phyloP scores from a whole-genome alignment of 2,113 vertebrate genomes.

The Rana temporaria region DNA sequence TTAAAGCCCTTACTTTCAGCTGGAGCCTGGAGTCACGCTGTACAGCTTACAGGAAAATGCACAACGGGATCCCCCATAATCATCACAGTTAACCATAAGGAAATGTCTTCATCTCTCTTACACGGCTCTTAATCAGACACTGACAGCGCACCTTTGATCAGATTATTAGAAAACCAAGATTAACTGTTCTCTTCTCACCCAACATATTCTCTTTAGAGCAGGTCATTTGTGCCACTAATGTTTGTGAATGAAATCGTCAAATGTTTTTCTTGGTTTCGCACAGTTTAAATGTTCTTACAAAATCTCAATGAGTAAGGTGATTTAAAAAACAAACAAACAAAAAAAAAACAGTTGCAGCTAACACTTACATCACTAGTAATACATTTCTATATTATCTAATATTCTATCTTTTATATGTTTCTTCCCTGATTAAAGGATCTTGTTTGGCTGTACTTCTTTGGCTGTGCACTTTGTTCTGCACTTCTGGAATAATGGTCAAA shows the following conservation, averaged over 20 bases:
- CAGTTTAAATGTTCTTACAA: background rate
- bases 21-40: constrained; percentile 74
- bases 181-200: constrained; percentile 65
- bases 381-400: too few relatives aligned
- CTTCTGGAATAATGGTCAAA: too few relatives aligned
- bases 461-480: too few relatives aligned
- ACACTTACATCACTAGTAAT: too few relatives aligned
- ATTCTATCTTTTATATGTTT: too few relatives aligned
- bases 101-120: constrained; percentile 83
- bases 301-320: background rate
- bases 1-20: constrained; percentile 76
- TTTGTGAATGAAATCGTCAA: background rate
- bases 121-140: constrained; percentile 81
- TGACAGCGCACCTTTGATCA: constrained; percentile 82
- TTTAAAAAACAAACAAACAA: background rate
- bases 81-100: constrained; percentile 82
- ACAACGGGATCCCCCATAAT: constrained; percentile 76
- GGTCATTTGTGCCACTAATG: too few relatives aligned
- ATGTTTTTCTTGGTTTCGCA: background rate
- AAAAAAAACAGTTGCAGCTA: too few relatives aligned
- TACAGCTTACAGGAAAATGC: constrained; percentile 76
- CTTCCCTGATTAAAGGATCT: too few relatives aligned
- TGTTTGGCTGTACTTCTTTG: too few relatives aligned
- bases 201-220: background rate
- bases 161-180: constrained; percentile 69